A percentile compares a stretch with the other conserved stretches of the same genome.
These are phyloP conservation scores for Quadroppia sp. DNA, from an alignment of 2,888 invertebrate species.

Conservation along the genomic window DNA sequence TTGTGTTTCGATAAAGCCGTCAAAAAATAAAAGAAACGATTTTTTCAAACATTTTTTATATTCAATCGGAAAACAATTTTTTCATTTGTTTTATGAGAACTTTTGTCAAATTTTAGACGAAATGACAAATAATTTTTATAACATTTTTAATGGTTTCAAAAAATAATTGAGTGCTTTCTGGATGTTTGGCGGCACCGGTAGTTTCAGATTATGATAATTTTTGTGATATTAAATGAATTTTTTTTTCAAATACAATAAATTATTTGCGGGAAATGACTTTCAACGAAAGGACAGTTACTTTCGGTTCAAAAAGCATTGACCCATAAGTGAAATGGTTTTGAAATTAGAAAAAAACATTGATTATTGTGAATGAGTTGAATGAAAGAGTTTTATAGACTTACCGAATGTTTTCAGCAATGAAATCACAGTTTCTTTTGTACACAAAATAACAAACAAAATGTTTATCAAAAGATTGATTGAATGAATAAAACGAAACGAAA, in stretches of 20 bases:
- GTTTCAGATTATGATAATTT: too few species aligned
- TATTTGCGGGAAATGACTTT: not conserved
- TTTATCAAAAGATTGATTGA: not conserved
- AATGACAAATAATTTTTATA: not conserved
- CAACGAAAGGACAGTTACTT: constrained; percentile 5
- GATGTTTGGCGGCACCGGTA: too few species aligned
- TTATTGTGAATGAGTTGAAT: not conserved
- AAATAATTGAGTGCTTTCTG: too few species aligned
- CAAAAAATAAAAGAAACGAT: constrained; percentile 1
- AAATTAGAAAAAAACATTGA: not conserved
- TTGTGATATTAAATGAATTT: too few species aligned
- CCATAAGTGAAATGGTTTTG: not conserved
- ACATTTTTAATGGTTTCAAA: not conserved
- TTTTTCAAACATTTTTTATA: not conserved
- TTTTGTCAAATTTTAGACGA: not conserved
- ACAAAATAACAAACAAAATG: not conserved
- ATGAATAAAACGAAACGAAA: not conserved
- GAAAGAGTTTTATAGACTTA: not conserved
- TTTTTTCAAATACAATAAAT: not conserved
- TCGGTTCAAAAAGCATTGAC: constrained; percentile 14
- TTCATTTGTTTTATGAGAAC: not conserved
- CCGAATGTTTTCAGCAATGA: not conserved
- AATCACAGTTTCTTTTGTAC: constrained; percentile 25
- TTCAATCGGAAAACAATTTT: constrained; percentile 2
- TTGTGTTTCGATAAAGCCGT: not conserved